phyloP scores from a whole-genome alignment of 2,113 vertebrate genomes.

The Cnemophilus loriae region DNA sequence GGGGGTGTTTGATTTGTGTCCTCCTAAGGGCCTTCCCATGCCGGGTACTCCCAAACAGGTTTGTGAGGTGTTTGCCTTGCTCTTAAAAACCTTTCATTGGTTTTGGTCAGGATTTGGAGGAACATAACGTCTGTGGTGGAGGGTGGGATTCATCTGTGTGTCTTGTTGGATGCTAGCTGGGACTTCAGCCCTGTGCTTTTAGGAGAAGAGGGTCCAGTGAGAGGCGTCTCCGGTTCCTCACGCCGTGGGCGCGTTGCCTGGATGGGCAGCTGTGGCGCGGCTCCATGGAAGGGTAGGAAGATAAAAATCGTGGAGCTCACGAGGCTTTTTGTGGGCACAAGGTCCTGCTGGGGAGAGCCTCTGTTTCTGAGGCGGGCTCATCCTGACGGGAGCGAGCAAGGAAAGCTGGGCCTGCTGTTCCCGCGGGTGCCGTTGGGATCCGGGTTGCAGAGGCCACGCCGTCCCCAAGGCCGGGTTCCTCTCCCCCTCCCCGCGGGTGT shows the following conservation, averaged over 20 bases:
- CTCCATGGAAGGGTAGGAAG: neutral
- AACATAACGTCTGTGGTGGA: fast-evolving
- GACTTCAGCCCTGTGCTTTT: neutral
- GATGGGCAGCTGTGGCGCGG: fast-evolving
- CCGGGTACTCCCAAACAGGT: fast-evolving
- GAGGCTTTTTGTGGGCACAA: neutral
- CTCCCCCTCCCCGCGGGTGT: slow-evolving; percentile 11
- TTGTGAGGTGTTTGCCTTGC: neutral
- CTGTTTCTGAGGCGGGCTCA: fast-evolving
- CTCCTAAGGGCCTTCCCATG: neutral
- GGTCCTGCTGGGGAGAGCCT: neutral
- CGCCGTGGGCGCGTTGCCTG: fast-evolving
- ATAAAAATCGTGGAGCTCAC: fast-evolving
- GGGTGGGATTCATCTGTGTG: neutral
- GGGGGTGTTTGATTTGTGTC: neutral
- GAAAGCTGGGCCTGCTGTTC: fast-evolving
- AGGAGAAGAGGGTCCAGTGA: neutral
- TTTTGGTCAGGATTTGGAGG: neutral
- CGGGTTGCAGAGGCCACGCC: neutral
- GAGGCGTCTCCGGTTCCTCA: fast-evolving
- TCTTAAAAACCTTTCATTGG: neutral
- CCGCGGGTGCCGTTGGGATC: neutral
- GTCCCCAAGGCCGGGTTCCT: slow-evolving; percentile 7
- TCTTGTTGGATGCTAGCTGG: neutral
- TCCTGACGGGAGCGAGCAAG: fast-evolving